phyloP scores from a whole-genome alignment of 2,888 invertebrate genomes.

The Acanthosepion esculentum region DNA sequence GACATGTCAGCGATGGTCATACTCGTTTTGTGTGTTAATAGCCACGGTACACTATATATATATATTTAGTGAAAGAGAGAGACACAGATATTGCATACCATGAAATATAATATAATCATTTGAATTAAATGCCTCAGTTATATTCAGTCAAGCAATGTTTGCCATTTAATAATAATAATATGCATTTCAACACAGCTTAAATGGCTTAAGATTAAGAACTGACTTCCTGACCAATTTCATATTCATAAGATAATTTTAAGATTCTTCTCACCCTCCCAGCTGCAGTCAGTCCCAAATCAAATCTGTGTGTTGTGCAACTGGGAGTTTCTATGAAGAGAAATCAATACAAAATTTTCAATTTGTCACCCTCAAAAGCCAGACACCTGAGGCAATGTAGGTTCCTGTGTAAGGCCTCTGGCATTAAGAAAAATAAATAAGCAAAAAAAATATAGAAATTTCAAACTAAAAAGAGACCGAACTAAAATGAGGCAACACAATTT shows the following conservation, averaged over 20 bases:
- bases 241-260: constrained; percentile 8
- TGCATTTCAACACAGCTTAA: neutral
- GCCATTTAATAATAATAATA: neutral
- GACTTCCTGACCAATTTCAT: constrained; percentile 6
- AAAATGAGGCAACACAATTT: neutral
- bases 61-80: neutral
- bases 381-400: neutral
- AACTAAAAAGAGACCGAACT: neutral
- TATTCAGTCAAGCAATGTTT: neutral
- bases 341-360: neutral
- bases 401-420: neutral
- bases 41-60: too few relatives aligned
- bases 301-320: neutral
- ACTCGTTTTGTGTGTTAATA: too few relatives aligned
- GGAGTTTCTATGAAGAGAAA: neutral
- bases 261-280: neutral
- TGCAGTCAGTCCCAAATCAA: too few relatives aligned
- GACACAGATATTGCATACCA: neutral
- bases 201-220: neutral
- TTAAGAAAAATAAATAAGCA: neutral
- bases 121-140: neutral
- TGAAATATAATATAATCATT: neutral
- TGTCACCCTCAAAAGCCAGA: neutral
- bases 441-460: neutral
- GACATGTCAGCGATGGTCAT: too few relatives aligned